These are phyloP conservation scores for Oplegnathus fasciatus DNA, from an alignment of 2,113 vertebrate species.

Conservation along the genomic window DNA sequence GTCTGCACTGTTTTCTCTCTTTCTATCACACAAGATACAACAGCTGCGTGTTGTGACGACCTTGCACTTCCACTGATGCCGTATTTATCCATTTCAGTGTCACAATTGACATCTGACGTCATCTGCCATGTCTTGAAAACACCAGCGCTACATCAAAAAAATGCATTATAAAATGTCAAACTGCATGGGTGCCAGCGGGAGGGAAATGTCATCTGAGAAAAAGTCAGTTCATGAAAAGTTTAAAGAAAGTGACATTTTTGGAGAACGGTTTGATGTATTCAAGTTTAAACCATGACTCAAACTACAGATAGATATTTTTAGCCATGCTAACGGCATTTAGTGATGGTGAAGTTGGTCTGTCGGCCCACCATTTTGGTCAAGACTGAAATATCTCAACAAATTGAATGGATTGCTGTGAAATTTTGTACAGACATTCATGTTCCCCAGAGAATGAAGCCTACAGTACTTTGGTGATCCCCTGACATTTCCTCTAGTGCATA, in stretches of 20 bases:
- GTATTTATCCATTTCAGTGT: not conserved
- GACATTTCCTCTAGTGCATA: not conserved
- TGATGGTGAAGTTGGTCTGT: not conserved
- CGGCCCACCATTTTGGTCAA: not conserved
- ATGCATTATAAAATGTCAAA: not conserved
- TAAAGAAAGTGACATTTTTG: constrained; percentile 4
- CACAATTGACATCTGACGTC: not conserved
- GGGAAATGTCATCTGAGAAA: constrained; percentile 2
- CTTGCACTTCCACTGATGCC: not conserved
- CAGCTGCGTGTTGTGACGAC: not conserved
- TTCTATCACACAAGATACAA: not conserved
- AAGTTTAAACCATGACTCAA: not conserved
- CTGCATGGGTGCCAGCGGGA: not conserved
- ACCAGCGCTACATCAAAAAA: not conserved
- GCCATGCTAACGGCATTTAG: not conserved
- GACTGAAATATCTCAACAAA: not conserved
- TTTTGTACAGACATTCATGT: not conserved
- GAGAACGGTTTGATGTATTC: not conserved
- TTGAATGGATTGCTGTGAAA: not conserved
- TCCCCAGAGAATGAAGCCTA: not conserved
- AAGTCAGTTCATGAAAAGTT: not conserved
- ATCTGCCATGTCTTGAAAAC: not conserved
- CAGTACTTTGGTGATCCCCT: no score
- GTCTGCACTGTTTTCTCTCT: not conserved
- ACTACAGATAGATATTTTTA: not conserved